Evolutionary conservation across 64 coral and sea anemone species (phyloP), one percentile per base, ranked within the genome.

Genomic region (Montipora capricornis): DNA sequence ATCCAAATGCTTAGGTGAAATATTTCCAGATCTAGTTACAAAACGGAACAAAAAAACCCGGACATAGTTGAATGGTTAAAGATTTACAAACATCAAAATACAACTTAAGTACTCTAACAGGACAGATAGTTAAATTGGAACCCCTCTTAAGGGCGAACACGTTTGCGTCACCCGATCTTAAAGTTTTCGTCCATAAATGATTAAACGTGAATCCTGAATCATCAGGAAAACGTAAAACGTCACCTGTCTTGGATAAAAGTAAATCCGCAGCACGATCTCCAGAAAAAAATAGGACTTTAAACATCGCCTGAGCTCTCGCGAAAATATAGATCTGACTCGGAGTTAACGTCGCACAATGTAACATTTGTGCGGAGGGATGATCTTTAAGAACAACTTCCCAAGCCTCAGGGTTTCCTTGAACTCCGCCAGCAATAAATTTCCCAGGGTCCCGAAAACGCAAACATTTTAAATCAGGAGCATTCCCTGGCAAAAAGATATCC

Each of bases 1-100:
- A 19, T 68, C 59, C 29, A 90, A 14, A 16, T 2, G 2, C 16
- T 78, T 6, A 17, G 11, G 46, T 17, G 52, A 45, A 29, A 90
- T 79, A 19, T 49, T 49, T 8, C 75, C 74, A 45, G 87, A 77
- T 68, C 58, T 77, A 15, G 71, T 76, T 26, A 76, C 51, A 50
- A 5, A 76, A 3, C 62, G 87, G 59, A 89, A 89, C 26, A 89
- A 55, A 78, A 89, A 89, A 29, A 48, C 73, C 87, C 15, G 73
- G 73, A 77, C 14, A 49, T 57, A 88, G 19, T n/a, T 88, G 75
- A 17, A 88, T 26, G 3, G 4, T n/a, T 45, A 89, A 10, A 60
- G 70, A 16, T 26, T 4, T 53, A 58, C 49, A 89, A 19, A 52
- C n/a, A 45, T 8, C 22, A 44, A 76, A 69, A 87, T 89, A 89